Percentiles rank a stretch among this genome's conserved stretches.
Evolutionary conservation across 2,888 invertebrate genomes (phyloP).

Genomic region (Ennomos fuscantarius): DNA sequence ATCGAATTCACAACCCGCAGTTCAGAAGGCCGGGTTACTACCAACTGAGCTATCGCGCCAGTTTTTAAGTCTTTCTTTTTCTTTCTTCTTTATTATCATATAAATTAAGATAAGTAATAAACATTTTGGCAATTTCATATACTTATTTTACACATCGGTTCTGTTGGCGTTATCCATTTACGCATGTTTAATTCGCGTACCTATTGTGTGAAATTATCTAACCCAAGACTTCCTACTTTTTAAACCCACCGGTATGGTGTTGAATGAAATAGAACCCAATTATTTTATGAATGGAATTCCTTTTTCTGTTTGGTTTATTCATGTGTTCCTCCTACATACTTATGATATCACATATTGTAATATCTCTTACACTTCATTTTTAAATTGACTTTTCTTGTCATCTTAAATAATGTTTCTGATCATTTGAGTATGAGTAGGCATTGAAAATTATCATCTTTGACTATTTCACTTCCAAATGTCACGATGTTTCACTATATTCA

Average conservation of each 20-base stretch:
- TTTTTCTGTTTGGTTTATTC: constrained; percentile 12
- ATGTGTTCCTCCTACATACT: constrained; percentile 4
- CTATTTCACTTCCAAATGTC: constrained; percentile 7
- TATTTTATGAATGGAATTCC: constrained; percentile 5
- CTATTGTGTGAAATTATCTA: constrained; percentile 7
- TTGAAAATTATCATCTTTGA: not conserved
- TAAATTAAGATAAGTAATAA: no score
- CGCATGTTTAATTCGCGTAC: no score
- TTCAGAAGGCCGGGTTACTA: no score
- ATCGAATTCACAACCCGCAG: no score
- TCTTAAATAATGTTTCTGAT: constrained; percentile 8
- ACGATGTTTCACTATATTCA: constrained; percentile 6
- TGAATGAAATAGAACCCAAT: constrained; percentile 17
- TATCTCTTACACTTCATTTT: constrained; percentile 5
- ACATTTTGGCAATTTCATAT: no score
- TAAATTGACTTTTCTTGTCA: constrained; percentile 1
- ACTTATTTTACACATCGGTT: no score
- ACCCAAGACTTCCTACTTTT: constrained; percentile 9
- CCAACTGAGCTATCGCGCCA: no score
- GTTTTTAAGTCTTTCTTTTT: no score
- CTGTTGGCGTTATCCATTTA: no score
- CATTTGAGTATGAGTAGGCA: constrained; percentile 7
- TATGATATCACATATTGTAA: constrained; percentile 1
- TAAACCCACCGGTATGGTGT: constrained; percentile 6
- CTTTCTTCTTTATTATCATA: no score